Percentiles rank a stretch among this genome's conserved stretches.
These are phyloP conservation scores for Nipponacmea schrenckii DNA, from an alignment of 2,888 invertebrate genomes.

Conservation along the genomic window DNA sequence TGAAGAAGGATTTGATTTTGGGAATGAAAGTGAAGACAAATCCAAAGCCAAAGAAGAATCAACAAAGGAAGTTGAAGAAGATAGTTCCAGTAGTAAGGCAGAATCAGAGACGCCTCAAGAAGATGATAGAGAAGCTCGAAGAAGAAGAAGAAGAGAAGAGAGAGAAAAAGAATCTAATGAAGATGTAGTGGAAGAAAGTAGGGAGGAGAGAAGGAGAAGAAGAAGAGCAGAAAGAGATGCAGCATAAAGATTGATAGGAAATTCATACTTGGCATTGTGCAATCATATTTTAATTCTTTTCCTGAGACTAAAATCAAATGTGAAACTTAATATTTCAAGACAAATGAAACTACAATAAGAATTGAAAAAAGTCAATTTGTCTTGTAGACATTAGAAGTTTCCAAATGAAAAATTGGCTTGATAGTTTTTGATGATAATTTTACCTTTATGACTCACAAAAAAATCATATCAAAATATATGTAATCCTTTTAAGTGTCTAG, in stretches of 20 bases:
- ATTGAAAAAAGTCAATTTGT: no score
- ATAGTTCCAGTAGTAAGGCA: not conserved
- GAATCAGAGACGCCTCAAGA: slow-evolving; percentile 17
- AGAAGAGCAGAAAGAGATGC: slow-evolving; percentile 24
- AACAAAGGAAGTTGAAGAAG: not conserved
- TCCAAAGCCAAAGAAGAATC: not conserved
- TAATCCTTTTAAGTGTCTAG: no score
- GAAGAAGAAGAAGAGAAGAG: slow-evolving; percentile 36
- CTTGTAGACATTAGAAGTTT: no score
- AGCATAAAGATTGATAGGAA: slow-evolving; percentile 1
- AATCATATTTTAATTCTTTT: no score
- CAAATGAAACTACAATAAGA: no score
- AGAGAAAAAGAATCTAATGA: slow-evolving; percentile 34
- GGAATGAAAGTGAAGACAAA: not conserved
- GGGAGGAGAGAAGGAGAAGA: slow-evolving; percentile 22
- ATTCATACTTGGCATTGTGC: not conserved
- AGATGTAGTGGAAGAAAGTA: slow-evolving; percentile 21
- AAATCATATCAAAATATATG: no score
- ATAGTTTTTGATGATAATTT: no score
- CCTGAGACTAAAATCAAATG: no score
- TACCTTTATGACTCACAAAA: no score
- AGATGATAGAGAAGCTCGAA: slow-evolving; percentile 35
- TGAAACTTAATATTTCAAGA: no score
- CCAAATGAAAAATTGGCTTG: no score
- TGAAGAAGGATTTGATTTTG: not conserved